A percentile compares a stretch with the other conserved stretches of the same genome.
Evolutionary conservation across 2,888 invertebrate genomes (phyloP).

Genomic region (Caenorhabditis sp.): DNA sequence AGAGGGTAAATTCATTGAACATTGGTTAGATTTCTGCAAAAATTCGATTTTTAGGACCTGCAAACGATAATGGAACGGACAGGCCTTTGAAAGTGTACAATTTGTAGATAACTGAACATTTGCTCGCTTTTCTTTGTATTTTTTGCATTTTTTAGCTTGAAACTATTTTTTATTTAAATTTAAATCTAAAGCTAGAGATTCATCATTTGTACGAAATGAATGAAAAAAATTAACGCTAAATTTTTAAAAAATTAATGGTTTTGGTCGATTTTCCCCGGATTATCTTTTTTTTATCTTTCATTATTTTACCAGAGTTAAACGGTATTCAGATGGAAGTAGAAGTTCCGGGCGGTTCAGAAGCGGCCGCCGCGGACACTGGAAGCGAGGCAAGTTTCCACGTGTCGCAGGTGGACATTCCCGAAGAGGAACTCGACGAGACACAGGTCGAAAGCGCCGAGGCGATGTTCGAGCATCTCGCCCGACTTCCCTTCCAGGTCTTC

Average conservation of each 20-base stretch:
- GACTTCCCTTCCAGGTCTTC: slow-evolving; percentile 72
- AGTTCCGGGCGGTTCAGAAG: slow-evolving; percentile 55
- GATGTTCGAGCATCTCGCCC: slow-evolving; percentile 64
- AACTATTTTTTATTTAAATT: too few relatives aligned
- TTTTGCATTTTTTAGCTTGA: slow-evolving; percentile 17
- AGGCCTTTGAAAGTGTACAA: slow-evolving; percentile 48
- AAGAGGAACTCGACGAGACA: slow-evolving; percentile 27
- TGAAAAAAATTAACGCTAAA: too few relatives aligned
- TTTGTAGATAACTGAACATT: neutral
- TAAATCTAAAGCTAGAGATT: too few relatives aligned
- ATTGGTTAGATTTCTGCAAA: neutral
- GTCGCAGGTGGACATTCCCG: slow-evolving; percentile 33
- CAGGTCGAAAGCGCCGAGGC: slow-evolving; percentile 53
- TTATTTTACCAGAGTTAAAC: too few relatives aligned
- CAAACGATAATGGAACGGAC: slow-evolving; percentile 67
- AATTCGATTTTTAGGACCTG: slow-evolving; percentile 57
- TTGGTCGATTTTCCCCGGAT: too few relatives aligned
- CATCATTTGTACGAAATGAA: too few relatives aligned
- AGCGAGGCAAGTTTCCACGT: slow-evolving; percentile 53
- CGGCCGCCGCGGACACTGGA: slow-evolving; percentile 27
- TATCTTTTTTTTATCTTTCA: too few relatives aligned
- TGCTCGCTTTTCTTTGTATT: neutral
- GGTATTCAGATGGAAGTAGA: slow-evolving; percentile 45
- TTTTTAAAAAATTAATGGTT: too few relatives aligned
- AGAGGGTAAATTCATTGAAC: slow-evolving; percentile 51